These are phyloP conservation scores for Charanyca ferruginea DNA, from an alignment of 2,888 invertebrate genomes.

Conservation along the genomic window DNA sequence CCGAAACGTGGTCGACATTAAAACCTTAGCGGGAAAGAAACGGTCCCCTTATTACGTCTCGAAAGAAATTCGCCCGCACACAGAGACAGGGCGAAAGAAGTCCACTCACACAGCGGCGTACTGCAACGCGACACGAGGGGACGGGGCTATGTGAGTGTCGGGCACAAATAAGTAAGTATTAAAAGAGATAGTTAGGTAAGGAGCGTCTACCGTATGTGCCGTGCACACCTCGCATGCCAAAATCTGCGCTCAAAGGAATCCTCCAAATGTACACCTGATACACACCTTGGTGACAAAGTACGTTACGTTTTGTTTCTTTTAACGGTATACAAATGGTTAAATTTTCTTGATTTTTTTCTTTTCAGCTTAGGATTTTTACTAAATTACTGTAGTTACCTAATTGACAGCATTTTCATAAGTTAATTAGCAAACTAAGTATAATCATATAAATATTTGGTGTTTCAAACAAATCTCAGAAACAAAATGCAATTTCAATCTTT, in stretches of 20 bases:
- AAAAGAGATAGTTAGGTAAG: constrained; percentile 90
- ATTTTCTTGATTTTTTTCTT: neutral
- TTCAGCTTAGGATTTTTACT: neutral
- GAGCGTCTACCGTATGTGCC: constrained; percentile 78
- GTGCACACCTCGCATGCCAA: constrained; percentile 65
- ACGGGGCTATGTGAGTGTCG: constrained; percentile 80
- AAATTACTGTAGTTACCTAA: too few relatives aligned
- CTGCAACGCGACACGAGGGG: constrained; percentile 83
- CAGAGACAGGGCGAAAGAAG: constrained; percentile 87
- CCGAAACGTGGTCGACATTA: constrained; percentile 91
- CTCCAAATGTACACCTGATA: constrained; percentile 27
- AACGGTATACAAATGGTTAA: constrained; percentile 7
- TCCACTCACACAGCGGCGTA: constrained; percentile 84
- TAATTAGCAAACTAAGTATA: neutral
- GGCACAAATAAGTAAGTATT: constrained; percentile 90
- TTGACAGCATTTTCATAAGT: too few relatives aligned
- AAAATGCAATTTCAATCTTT: constrained; percentile 22
- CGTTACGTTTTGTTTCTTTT: constrained; percentile 44
- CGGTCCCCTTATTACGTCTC: constrained; percentile 91
- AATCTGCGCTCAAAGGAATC: constrained; percentile 67
- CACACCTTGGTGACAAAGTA: constrained; percentile 10
- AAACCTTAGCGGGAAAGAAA: constrained; percentile 91
- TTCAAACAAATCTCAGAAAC: constrained; percentile 3
- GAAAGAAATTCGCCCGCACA: constrained; percentile 90
- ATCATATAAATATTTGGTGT: neutral